Percentiles rank a stretch among this genome's conserved stretches.
Evolutionary conservation across 1,140 invertebrate genomes (phyloP).

Genomic region (Pararge aegeria): DNA sequence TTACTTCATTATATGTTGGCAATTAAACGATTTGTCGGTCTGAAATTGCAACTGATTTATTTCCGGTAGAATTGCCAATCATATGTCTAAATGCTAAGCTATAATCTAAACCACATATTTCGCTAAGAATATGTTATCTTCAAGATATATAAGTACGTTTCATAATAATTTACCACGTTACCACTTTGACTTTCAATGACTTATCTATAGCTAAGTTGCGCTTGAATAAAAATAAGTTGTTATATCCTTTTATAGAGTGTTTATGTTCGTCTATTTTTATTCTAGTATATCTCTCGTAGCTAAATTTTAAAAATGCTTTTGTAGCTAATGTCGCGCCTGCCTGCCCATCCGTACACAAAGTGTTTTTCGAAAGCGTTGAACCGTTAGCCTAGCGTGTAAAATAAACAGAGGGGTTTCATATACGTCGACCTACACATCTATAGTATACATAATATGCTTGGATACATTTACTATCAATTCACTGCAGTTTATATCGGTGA

Average conservation of each 20-base stretch:
- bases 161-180: too few species aligned
- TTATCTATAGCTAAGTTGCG: too few species aligned
- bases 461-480: constrained; percentile 12
- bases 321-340: constrained; percentile 25
- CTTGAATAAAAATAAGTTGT: too few species aligned
- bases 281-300: constrained; percentile 13
- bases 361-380: constrained; percentile 38
- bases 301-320: constrained; percentile 25
- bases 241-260: too few species aligned
- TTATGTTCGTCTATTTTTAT: constrained; percentile 22
- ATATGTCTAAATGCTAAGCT: too few species aligned
- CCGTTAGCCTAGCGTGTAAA: constrained; percentile 29
- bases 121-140: too few species aligned
- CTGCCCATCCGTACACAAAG: constrained; percentile 24
- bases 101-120: too few species aligned
- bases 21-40: neutral
- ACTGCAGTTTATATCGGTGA: neutral
- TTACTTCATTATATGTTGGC: neutral
- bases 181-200: too few species aligned
- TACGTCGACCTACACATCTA: neutral
- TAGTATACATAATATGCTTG: neutral
- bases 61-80: too few species aligned
- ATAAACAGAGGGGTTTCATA: constrained; percentile 27
- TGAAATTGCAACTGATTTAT: too few species aligned
- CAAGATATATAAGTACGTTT: too few species aligned